Evolutionary conservation across 64 coral and sea anemone species (phyloP).

Genomic region (Actinia tenebrosa): DNA sequence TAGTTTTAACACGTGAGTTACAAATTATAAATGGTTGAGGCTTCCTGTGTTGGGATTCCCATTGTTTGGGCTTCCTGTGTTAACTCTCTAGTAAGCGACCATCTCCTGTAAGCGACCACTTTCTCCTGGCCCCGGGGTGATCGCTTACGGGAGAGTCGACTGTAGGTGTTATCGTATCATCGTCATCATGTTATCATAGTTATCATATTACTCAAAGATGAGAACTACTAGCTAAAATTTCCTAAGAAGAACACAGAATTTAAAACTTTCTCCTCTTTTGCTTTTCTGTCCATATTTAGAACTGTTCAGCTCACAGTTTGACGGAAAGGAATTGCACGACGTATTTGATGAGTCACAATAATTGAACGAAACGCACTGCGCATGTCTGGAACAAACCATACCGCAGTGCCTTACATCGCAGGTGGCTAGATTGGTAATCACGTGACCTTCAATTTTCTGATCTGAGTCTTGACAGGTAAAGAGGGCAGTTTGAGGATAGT

Average conservation of each 20-base stretch:
- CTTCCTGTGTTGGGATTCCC: too few species aligned
- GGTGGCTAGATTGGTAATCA: not conserved
- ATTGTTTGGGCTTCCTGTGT: too few species aligned
- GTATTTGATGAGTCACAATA: not conserved
- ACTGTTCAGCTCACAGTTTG: not conserved
- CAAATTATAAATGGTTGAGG: too few species aligned
- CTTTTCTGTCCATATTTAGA: not conserved
- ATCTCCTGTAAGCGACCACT: too few species aligned
- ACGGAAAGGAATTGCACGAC: not conserved
- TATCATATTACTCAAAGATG: too few species aligned
- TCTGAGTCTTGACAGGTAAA: not conserved
- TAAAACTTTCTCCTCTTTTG: not conserved
- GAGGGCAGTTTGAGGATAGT: not conserved
- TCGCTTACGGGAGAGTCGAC: too few species aligned
- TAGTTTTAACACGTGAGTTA: too few species aligned
- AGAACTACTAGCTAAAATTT: not conserved
- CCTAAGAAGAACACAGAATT: not conserved
- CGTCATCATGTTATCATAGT: too few species aligned
- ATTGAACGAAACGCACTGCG: not conserved
- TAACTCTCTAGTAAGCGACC: too few species aligned
- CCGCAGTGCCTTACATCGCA: not conserved
- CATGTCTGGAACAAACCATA: slow-evolving; percentile 16
- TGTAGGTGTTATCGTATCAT: too few species aligned
- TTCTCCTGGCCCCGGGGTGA: too few species aligned
- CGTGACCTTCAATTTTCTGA: not conserved